Evolutionary conservation across 2,888 invertebrate species (phyloP).

Genomic region (Micoletzkya japonica): DNA sequence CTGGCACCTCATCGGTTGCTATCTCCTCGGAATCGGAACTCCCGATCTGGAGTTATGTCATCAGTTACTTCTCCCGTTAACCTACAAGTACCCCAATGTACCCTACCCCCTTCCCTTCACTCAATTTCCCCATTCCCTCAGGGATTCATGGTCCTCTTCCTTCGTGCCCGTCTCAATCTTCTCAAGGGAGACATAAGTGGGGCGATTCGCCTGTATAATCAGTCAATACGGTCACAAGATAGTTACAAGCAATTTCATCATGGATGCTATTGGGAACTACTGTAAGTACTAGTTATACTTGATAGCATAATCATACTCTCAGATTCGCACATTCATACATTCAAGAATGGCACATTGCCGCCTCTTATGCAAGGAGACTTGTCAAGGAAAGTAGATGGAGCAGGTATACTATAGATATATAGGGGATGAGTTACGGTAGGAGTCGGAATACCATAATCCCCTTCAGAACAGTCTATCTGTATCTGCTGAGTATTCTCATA

Average conservation of each 20-base stretch:
- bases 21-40: constrained; percentile 68
- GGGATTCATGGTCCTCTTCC: constrained; percentile 89
- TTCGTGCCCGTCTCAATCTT: constrained; percentile 76
- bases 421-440: neutral
- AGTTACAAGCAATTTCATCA: constrained; percentile 90
- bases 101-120: constrained; percentile 26
- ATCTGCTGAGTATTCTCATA: constrained; percentile 83
- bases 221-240: constrained; percentile 68
- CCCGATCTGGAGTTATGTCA: constrained; percentile 80
- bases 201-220: constrained; percentile 78
- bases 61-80: constrained; percentile 71
- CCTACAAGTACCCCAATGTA: constrained; percentile 74
- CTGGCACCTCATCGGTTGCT: constrained; percentile 45
- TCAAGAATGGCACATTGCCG: constrained; percentile 56
- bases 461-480: constrained; percentile 75
- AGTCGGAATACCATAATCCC: neutral
- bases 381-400: constrained; percentile 92
- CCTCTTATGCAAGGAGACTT: constrained; percentile 66
- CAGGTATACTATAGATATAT: constrained; percentile 62
- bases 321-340: constrained; percentile 57
- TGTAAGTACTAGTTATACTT: constrained; percentile 64
- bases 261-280: constrained; percentile 88
- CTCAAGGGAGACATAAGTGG: constrained; percentile 73
- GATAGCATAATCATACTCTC: neutral
- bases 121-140: constrained; percentile 58